Conservation (phyloP, 2,888 invertebrate genomes). For the Spodoptera picta region DNA sequence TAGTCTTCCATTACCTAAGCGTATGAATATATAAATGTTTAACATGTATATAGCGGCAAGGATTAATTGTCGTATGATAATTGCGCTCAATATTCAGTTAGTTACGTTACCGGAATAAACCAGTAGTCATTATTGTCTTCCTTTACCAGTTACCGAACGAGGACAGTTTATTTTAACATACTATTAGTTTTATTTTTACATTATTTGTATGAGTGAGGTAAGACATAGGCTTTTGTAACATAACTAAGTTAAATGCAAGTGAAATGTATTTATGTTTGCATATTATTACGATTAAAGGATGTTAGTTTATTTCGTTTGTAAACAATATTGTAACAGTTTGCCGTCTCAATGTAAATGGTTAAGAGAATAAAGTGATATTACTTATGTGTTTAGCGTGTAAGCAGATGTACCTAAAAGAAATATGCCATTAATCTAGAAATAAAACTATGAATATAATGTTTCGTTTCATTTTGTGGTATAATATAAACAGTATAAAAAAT, state of each 20-base stretch:
- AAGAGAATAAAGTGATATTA: conserved; percentile 78
- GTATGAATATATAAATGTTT: conserved; percentile 34
- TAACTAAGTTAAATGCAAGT: conserved; percentile 18
- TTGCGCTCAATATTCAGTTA: conserved; percentile 61
- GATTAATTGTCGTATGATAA: conserved; percentile 36
- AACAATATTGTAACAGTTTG: conserved; percentile 49
- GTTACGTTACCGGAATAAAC: conserved; percentile 74
- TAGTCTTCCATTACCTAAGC: conserved; percentile 79
- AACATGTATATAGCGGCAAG: conserved; percentile 39
- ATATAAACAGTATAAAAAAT: too few relatives aligned
- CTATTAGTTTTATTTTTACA: conserved; percentile 16
- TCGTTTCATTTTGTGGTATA: conserved; percentile 33
- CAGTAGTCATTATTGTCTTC: conserved; percentile 73
- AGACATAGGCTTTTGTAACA: conserved; percentile 15
- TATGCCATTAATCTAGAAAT: conserved; percentile 74
- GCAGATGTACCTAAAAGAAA: conserved; percentile 75
- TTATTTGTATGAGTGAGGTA: conserved; percentile 24
- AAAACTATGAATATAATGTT: conserved; percentile 42
- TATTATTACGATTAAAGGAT: conserved; percentile 32
- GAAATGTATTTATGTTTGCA: conserved; percentile 38
- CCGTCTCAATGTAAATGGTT: conserved; percentile 56
- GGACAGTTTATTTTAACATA: conserved; percentile 54
- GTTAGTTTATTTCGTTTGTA: conserved; percentile 44
- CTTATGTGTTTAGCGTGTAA: conserved; percentile 65
- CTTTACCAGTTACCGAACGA: conserved; percentile 75